phyloP scores from a whole-genome alignment of 2,888 invertebrate genomes.

The Strigamia crassipes region DNA sequence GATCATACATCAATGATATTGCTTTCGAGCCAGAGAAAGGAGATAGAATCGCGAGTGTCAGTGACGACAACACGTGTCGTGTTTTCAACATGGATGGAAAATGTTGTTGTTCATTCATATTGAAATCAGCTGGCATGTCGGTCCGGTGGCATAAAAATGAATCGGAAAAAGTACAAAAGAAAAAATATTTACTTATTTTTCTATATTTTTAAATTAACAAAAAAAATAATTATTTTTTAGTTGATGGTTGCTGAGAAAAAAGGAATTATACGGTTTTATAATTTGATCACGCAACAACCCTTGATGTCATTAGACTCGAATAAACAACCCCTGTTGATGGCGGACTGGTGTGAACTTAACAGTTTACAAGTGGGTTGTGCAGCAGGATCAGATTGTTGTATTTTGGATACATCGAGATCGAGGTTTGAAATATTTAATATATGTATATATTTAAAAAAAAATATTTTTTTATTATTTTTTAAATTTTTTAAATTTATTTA shows the following conservation, averaged over 20 bases:
- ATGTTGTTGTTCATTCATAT: slow-evolving; percentile 65
- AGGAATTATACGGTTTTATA: slow-evolving; percentile 75
- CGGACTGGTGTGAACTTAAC: slow-evolving; percentile 73
- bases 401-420: slow-evolving; percentile 71
- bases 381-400: slow-evolving; percentile 69
- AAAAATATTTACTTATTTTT: slow-evolving; percentile 8
- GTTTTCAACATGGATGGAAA: slow-evolving; percentile 66
- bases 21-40: slow-evolving; percentile 71
- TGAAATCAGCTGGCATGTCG: slow-evolving; percentile 67
- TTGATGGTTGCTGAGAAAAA: slow-evolving; percentile 75
- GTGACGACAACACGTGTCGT: slow-evolving; percentile 75
- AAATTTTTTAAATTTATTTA: slow-evolving; percentile 54
- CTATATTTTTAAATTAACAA: background rate
- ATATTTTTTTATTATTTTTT: background rate
- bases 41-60: slow-evolving; percentile 71
- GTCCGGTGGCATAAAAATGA: slow-evolving; percentile 74
- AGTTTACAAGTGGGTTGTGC: slow-evolving; percentile 67
- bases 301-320: slow-evolving; percentile 59
- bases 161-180: slow-evolving; percentile 63
- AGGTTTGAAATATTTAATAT: slow-evolving; percentile 61
- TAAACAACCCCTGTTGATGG: slow-evolving; percentile 67
- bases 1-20: slow-evolving; percentile 71
- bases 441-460: background rate
- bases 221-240: slow-evolving; percentile 52
- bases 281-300: slow-evolving; percentile 67